Evolutionary conservation across 1,140 invertebrate genomes (phyloP), one percentile per base, ranked within the genome.

Genomic region (Panulirus ornatus): DNA sequence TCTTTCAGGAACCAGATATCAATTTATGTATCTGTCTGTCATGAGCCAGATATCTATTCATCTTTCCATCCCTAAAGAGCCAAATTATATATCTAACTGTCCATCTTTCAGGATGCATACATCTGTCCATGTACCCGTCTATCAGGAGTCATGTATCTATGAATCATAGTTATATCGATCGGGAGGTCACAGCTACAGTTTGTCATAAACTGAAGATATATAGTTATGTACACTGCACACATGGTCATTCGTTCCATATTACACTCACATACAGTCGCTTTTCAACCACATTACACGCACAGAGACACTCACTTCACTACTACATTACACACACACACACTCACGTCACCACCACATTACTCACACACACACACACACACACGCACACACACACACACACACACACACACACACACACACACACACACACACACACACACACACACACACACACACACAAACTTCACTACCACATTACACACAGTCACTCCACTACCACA

Each of bases 361-460:
- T 22, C 58, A 63, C 58, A 63, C 58, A 63, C 58, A 63, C 58
- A 63, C 58, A 63, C 58, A 63, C 58, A 63, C 58, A 63, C 58
- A 63, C 58, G 27, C 58, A 63, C 58, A 63, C 58, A 63, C 58
- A 63, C 58, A 63, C 58, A 63, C 58, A 63, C 58, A 63, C 58
- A 63, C 58, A 63, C 58, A 63, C 58, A 63, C 58, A 63, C 58
- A 63, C 58, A 63, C 58, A 63, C 58, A 63, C 58, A 63, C 58
- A 63, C 58, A 63, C 58, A 63, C 58, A 63, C 58, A 63, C 58
- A 63, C 58, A 63, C 58, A 63, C 58, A 63, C 58, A 63, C 66
- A 19, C 66, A 70, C 66, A 70, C 66, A 70, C 66, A 70, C 66
- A 70, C 66, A 70, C 66, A 27, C 9, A 9, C 1, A 3, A 8